Conservation (phyloP, 2,888 invertebrate species). For the Amorpha juglandis region DNA sequence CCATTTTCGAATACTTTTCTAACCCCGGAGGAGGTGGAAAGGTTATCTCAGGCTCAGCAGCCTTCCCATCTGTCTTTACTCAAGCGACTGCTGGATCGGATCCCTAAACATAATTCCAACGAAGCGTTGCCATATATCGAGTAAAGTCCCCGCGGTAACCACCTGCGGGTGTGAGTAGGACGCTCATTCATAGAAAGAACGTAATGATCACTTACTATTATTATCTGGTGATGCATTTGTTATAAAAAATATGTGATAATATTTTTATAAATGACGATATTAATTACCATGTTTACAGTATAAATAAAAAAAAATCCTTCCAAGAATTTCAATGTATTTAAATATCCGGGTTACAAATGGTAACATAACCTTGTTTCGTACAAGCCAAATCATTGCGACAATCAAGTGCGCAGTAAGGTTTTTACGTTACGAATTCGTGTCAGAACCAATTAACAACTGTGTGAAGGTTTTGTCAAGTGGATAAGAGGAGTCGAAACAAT, state of each 20-base stretch:
- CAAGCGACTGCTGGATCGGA: no score
- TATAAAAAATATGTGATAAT: not conserved
- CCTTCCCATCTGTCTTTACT: no score
- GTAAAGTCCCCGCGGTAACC: no score
- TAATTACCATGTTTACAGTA: not conserved
- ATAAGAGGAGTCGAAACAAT: constrained; percentile 25
- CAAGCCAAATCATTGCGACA: constrained; percentile 30
- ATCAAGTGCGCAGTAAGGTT: constrained; percentile 33
- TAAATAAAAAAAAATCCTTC: not conserved
- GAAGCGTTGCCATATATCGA: no score
- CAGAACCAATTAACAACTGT: constrained; percentile 24
- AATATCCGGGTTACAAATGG: constrained; percentile 6
- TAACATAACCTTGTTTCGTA: constrained; percentile 4
- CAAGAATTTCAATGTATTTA: not conserved
- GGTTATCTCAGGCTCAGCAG: no score
- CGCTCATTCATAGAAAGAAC: no score
- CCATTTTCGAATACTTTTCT: no score
- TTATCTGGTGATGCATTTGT: no score
- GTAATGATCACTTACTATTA: no score
- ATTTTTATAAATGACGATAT: not conserved
- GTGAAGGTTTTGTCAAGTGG: constrained; percentile 6
- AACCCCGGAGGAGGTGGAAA: no score
- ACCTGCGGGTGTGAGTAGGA: no score
- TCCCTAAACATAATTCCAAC: no score
- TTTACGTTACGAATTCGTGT: constrained; percentile 9